These are phyloP conservation scores for Mesoligia furuncula DNA, from an alignment of 2,888 invertebrate genomes.

Conservation along the genomic window DNA sequence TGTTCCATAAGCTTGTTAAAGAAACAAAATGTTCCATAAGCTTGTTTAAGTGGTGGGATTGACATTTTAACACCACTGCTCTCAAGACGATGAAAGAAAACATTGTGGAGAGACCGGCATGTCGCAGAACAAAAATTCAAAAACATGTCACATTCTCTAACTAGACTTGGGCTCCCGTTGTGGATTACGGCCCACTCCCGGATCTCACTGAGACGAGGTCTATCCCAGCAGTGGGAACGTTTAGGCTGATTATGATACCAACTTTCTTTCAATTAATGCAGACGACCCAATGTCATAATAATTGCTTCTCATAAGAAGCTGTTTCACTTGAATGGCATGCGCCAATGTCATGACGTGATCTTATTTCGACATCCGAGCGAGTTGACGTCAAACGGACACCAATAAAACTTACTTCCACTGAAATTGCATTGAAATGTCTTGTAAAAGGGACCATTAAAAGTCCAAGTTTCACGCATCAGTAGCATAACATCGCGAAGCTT, in stretches of 20 bases:
- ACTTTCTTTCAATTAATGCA: slow-evolving; percentile 7
- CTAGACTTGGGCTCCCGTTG: neutral
- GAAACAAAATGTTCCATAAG: too few species aligned
- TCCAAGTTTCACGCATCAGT: neutral
- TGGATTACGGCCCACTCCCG: too few species aligned
- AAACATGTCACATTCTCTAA: neutral
- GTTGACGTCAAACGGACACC: slow-evolving; percentile 43
- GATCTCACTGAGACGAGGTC: neutral
- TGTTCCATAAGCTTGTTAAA: neutral
- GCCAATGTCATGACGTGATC: slow-evolving; percentile 36
- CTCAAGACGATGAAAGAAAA: neutral
- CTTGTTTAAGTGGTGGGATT: too few species aligned
- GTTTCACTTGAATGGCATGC: slow-evolving; percentile 40
- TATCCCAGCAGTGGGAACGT: neutral
- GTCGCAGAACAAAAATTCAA: neutral
- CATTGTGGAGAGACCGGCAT: neutral
- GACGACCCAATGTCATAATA: slow-evolving; percentile 8
- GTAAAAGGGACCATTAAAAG: slow-evolving; percentile 17
- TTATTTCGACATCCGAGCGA: slow-evolving; percentile 28
- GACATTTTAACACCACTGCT: neutral
- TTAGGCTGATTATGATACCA: neutral
- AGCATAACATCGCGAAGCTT: neutral
- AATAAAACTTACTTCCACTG: slow-evolving; percentile 35
- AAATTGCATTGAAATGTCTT: slow-evolving; percentile 1
- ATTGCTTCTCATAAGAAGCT: slow-evolving; percentile 1